phyloP scores from a whole-genome alignment of 2,797 vertebrate species.

The Pseudomugil tenellus region DNA sequence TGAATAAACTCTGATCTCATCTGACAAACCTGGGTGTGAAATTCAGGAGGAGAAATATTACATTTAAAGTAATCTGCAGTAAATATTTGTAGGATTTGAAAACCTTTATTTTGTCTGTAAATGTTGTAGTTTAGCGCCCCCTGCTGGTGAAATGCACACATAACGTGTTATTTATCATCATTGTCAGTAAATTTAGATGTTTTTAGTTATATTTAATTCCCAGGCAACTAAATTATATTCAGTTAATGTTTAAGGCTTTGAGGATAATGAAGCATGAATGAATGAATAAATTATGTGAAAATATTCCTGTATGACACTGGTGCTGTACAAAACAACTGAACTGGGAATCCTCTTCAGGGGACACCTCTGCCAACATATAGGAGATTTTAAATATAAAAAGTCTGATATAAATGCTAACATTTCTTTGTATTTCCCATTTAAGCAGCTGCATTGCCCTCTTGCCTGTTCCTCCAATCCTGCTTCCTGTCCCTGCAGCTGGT shows the following conservation, averaged over 20 bases:
- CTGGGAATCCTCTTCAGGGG: background rate
- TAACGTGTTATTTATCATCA: background rate
- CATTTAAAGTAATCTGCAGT: background rate
- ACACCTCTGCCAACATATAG: background rate
- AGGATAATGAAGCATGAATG: no score
- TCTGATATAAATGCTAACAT: background rate
- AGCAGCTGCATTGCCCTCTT: background rate
- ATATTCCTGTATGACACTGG: no score
- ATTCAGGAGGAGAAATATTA: background rate
- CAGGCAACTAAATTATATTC: no score
- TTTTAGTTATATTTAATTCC: background rate
- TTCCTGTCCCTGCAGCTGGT: constrained; percentile 29
- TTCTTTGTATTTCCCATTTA: background rate
- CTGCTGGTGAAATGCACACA: no score
- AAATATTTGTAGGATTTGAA: background rate
- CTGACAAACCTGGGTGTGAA: background rate
- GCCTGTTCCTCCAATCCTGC: constrained; percentile 7
- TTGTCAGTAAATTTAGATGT: background rate
- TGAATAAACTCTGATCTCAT: background rate
- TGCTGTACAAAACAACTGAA: no score
- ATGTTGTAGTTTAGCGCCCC: constrained; percentile 53
- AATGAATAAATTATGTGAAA: no score
- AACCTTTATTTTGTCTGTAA: background rate
- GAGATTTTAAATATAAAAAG: background rate
- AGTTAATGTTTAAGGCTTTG: no score